Evolutionary conservation across 2,888 invertebrate species (phyloP).

Genomic region (Drosophila flavopinicola): DNA sequence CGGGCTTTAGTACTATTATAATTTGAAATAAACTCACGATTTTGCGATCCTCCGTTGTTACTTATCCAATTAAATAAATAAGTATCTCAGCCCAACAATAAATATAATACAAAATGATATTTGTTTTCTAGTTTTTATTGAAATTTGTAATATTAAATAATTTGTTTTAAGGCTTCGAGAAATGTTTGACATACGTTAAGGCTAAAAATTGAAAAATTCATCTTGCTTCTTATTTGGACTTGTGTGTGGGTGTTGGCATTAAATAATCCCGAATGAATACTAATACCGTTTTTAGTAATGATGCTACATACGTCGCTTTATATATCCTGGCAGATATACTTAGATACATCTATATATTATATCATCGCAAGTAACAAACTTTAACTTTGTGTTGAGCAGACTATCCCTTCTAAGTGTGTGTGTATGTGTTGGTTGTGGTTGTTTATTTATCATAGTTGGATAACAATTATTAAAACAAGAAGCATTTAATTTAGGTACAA

Average conservation of each 20-base stretch:
- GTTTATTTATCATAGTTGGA: conserved; percentile 34
- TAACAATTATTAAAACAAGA: conserved; percentile 65
- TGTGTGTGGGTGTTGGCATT: conserved; percentile 35
- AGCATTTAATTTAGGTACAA: conserved; percentile 76
- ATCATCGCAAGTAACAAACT: conserved; percentile 53
- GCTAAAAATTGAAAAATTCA: conserved; percentile 74
- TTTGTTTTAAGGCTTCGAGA: conserved; percentile 73
- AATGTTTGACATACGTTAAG: conserved; percentile 71
- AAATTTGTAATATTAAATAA: conserved; percentile 71
- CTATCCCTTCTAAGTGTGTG: conserved; percentile 58
- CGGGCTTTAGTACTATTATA: too few relatives aligned
- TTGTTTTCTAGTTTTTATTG: conserved; percentile 64
- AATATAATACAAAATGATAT: conserved; percentile 1
- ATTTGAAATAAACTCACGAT: too few relatives aligned
- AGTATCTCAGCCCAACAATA: conserved; percentile 1
- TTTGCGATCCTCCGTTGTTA: too few relatives aligned
- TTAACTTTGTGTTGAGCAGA: conserved; percentile 65
- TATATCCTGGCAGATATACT: conserved; percentile 22
- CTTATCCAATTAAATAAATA: too few relatives aligned
- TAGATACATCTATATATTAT: conserved; percentile 23
- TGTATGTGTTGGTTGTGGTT: conserved; percentile 21
- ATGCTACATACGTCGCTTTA: conserved; percentile 8
- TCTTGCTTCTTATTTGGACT: conserved; percentile 58
- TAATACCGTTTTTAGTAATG: conserved; percentile 13
- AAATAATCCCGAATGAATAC: conserved; percentile 47